Base-by-base conservation (phyloP, 30 jellyfish, hydroid and myxozoan species). In the Pseudorhiza aurosa region DNA sequence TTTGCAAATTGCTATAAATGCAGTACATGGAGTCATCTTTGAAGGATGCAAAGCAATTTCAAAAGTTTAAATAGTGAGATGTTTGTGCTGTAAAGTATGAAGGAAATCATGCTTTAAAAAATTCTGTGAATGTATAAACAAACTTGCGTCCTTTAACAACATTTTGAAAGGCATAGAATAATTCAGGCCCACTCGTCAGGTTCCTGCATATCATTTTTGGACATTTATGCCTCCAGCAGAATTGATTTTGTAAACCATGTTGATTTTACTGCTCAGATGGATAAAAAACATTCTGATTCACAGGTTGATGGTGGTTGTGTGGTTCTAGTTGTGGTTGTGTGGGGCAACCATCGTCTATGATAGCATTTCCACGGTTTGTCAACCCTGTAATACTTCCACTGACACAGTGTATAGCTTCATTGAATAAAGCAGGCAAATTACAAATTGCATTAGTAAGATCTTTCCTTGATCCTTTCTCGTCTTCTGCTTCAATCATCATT, bases 31-130 rank as follows among this genome's bases (percentile, higher is more conserved):
- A 39, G 19, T 46, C 60, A 65, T 81, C 40, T 36, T 29, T 1
- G 87, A 65, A 45, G 87, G 45, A 29, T 63, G 87, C 77, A 15
- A 15, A 2, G 75, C 92, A 8, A 80, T 80, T 43, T 28, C 45
- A 43, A 80, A 29, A 30, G 65, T 49, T 7, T 79, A n/a, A n/a
- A n/a, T n/a, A n/a, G n/a, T n/a, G n/a, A n/a, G n/a, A n/a, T n/a
- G n/a, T n/a, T n/a, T n/a, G n/a, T n/a, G n/a, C n/a, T n/a, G n/a
- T n/a, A n/a, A n/a, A n/a, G n/a, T 33, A 73, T 12, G 88, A 56
- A 42, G 43, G 71, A 84, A n/a, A n/a, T n/a, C n/a, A n/a, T n/a
- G n/a, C n/a, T n/a, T n/a, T n/a, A n/a, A n/a, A n/a, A n/a, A n/a
- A n/a, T n/a, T n/a, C n/a, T n/a, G n/a, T n/a, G n/a, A n/a, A n/a